phyloP scores from a whole-genome alignment of 1,140 invertebrate genomes.

The Doryteuthis pealeii region DNA sequence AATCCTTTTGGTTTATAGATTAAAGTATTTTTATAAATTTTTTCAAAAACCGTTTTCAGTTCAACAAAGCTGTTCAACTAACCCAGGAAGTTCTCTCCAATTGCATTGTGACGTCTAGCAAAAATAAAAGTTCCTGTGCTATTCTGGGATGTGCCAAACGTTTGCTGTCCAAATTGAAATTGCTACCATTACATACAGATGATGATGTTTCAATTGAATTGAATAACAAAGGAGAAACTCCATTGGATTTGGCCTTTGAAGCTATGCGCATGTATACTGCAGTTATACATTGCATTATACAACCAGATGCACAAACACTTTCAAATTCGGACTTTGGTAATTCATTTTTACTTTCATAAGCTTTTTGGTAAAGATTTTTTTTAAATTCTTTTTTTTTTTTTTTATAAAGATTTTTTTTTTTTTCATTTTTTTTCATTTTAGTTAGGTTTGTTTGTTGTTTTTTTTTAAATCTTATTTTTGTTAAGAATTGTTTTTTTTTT shows the following conservation, averaged over 20 bases:
- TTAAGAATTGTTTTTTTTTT: too few relatives aligned
- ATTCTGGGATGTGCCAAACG: slow-evolving; percentile 25
- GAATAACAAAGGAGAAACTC: slow-evolving; percentile 11
- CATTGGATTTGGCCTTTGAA: slow-evolving; percentile 25
- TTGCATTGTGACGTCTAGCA: slow-evolving; percentile 1
- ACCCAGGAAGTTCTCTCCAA: slow-evolving; percentile 10
- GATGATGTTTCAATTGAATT: neutral
- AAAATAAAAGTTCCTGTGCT: slow-evolving; percentile 16
- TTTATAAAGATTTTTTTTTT: too few relatives aligned
- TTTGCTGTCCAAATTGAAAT: slow-evolving; percentile 23
- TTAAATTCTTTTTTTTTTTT: too few relatives aligned
- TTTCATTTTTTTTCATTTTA: too few relatives aligned
- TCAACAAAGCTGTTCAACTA: slow-evolving; percentile 3
- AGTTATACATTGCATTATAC: slow-evolving; percentile 26
- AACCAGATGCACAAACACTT: neutral
- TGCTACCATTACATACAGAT: slow-evolving; percentile 4
- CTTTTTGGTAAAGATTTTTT: too few relatives aligned
- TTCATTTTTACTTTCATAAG: too few relatives aligned
- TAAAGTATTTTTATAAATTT: too few relatives aligned
- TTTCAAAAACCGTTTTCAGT: too few relatives aligned
- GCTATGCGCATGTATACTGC: slow-evolving; percentile 28
- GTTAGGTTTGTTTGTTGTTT: too few relatives aligned
- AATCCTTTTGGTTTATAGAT: too few relatives aligned
- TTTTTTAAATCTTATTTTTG: too few relatives aligned
- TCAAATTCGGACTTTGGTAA: too few relatives aligned